Conservation (phyloP, 2,113 vertebrate species). For the Tupaia tana region DNA sequence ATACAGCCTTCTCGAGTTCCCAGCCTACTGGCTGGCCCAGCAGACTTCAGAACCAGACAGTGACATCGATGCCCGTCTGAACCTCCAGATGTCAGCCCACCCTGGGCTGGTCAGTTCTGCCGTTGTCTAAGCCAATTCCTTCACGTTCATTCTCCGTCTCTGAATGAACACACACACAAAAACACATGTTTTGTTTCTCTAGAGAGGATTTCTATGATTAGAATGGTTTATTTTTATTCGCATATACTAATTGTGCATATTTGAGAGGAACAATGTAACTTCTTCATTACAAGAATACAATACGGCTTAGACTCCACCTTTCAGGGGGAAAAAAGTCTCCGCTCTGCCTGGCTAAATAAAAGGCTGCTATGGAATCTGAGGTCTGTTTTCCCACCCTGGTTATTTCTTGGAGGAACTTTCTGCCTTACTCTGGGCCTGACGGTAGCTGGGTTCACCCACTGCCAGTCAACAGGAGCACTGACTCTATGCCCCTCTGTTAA, state of each 20-base stretch:
- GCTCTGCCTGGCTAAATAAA: not conserved
- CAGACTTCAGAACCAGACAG: not conserved
- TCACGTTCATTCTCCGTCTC: not conserved
- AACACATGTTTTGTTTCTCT: not conserved
- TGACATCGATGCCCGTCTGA: not conserved
- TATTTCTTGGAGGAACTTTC: not conserved
- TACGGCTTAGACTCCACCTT: not conserved
- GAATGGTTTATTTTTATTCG: not conserved
- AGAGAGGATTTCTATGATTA: not conserved
- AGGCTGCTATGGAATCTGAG: not conserved
- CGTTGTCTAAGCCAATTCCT: not conserved
- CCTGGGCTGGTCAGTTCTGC: not conserved
- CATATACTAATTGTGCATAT: too few species aligned
- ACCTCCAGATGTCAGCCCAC: not conserved
- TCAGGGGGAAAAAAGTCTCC: not conserved
- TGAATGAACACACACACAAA: not conserved
- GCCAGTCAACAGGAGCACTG: not conserved
- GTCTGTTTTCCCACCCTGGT: not conserved
- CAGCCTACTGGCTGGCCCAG: too few species aligned
- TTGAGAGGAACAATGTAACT: too few species aligned
- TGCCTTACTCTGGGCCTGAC: not conserved
- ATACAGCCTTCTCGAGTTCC: not conserved
- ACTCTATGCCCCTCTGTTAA: not conserved
- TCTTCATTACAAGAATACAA: too few species aligned
- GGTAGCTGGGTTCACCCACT: not conserved